Evolutionary conservation across 2,113 vertebrate species (phyloP), one percentile per base, ranked within the genome.

Genomic region (Asarcornis scutulata): DNA sequence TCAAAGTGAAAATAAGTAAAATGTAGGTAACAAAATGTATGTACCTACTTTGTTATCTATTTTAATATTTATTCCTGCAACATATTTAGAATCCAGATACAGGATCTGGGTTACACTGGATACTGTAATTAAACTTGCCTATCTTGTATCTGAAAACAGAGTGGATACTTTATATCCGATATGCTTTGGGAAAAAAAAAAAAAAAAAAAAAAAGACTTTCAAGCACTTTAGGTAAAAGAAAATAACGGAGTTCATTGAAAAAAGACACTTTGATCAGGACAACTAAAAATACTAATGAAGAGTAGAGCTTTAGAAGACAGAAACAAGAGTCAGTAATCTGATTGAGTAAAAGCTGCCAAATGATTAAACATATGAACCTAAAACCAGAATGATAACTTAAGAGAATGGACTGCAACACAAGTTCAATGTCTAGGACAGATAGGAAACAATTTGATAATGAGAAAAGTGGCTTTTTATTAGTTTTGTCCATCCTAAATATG

Each of bases 401-500:
- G 25, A 76, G 13, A 95, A 80, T 0, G 16, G 17, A 80, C 27
- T 86, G 20, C 10, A 78, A 20, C 29, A n/a, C 17, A 73, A 69
- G 21, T 38, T 82, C 81, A 94, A 80, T 23, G 56, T 13, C 7
- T 29, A 88, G 13, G 32, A 83, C 3, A 91, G 82, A 67, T 67
- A 88, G 91, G 40, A 91, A 89, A 34, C 27, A 79, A 75, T 64
- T 71, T 59, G 93, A 36, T 56, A 25, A 68, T 4, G 11, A 69
- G 27, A 81, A 40, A 40, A 40, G 40, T 40, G 40, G 40, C 40
- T 40, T 40, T 40, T 40, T 40, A 40, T 40, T 40, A 40, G 40
- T 40, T 40, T 40, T 13, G 40, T 40, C 40, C 40, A 40, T 40
- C 40, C 40, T 40, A 40, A 69, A 77, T 18, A 69, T 11, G 60